phyloP scores from a whole-genome alignment of 2,888 invertebrate genomes.

The Phalera bucephala region DNA sequence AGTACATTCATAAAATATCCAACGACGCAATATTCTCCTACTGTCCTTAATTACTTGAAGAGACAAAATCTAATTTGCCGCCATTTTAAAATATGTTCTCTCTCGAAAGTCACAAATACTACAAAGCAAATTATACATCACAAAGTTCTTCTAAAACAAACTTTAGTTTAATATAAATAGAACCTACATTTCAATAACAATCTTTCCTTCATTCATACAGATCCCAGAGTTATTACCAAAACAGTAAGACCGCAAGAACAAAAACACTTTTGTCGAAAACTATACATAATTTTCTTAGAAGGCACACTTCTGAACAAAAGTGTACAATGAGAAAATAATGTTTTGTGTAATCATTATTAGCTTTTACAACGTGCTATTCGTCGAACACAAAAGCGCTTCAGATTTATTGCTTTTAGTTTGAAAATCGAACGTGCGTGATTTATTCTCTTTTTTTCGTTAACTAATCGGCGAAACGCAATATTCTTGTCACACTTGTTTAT shows the following conservation, averaged over 20 bases:
- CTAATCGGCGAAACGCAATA: slow-evolving; percentile 16
- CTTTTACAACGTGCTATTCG: slow-evolving; percentile 42
- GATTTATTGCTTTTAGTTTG: slow-evolving; percentile 37
- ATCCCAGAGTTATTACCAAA: slow-evolving; percentile 54
- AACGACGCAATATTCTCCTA: too few relatives aligned
- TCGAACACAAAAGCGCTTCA: slow-evolving; percentile 23
- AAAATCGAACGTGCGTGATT: slow-evolving; percentile 32
- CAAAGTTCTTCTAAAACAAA: too few relatives aligned
- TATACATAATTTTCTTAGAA: slow-evolving; percentile 49
- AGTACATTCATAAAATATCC: too few relatives aligned
- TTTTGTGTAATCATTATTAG: slow-evolving; percentile 50
- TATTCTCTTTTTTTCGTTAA: slow-evolving; percentile 22
- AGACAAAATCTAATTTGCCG: too few relatives aligned
- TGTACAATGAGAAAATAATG: slow-evolving; percentile 19
- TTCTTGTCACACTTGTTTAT: slow-evolving; percentile 5
- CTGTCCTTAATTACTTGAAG: too few relatives aligned
- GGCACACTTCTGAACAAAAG: slow-evolving; percentile 32
- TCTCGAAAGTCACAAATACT: background rate
- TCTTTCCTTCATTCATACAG: slow-evolving; percentile 39
- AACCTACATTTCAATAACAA: slow-evolving; percentile 10
- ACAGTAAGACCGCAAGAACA: slow-evolving; percentile 62
- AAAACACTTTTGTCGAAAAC: slow-evolving; percentile 39
- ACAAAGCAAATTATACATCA: background rate
- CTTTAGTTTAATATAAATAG: background rate
- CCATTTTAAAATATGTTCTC: too few relatives aligned